Evolutionary conservation across 2,888 invertebrate species (phyloP).

Genomic region (Noctua janthe): DNA sequence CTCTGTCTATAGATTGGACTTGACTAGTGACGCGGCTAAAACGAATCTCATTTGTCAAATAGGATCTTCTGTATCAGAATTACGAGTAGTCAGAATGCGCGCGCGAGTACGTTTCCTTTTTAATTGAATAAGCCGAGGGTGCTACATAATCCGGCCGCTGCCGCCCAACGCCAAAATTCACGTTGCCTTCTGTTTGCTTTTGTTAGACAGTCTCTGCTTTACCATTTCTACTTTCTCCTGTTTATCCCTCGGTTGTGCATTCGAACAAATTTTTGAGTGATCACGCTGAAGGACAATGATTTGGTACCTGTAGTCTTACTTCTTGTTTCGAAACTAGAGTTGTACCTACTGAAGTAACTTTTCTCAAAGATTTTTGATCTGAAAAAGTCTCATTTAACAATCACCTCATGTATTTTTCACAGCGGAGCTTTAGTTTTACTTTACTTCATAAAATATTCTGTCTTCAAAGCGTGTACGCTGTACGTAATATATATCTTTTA

Average conservation of each 20-base stretch:
- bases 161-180: constrained; percentile 79
- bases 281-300: constrained; percentile 14
- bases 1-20: constrained; percentile 20
- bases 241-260: constrained; percentile 52
- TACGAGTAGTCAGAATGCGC: constrained; percentile 77
- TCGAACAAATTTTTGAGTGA: constrained; percentile 36
- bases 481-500: constrained; percentile 35
- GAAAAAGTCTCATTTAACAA: not conserved
- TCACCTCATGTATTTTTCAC: not conserved
- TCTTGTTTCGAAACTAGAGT: constrained; percentile 12
- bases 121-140: constrained; percentile 86
- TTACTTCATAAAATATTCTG: constrained; percentile 15
- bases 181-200: constrained; percentile 78
- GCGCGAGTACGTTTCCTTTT: constrained; percentile 80
- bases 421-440: not conserved
- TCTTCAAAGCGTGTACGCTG: constrained; percentile 26
- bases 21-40: constrained; percentile 50
- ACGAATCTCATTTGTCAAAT: constrained; percentile 78
- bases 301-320: not conserved
- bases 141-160: constrained; percentile 80
- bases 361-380: not conserved
- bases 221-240: constrained; percentile 72
- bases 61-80: constrained; percentile 76
- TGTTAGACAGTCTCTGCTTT: constrained; percentile 74
- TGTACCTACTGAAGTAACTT: not conserved